phyloP scores from a whole-genome alignment of 2,888 invertebrate genomes.

The Drosophila barbarae region DNA sequence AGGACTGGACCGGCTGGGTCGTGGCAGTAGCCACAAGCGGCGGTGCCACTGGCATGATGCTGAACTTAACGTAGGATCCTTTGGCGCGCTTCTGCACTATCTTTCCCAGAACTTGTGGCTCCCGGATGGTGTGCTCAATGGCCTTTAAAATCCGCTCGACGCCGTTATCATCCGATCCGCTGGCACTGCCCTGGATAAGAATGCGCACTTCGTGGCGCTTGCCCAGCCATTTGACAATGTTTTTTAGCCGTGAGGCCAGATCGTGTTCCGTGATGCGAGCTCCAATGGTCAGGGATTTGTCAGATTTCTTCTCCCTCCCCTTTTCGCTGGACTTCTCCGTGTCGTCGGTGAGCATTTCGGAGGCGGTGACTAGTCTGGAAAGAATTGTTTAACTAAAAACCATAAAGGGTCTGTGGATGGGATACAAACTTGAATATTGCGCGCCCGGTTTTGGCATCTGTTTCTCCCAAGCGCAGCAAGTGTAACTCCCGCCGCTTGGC shows the following conservation, averaged over 20 bases:
- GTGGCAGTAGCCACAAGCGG: not conserved
- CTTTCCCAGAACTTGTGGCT: slow-evolving; percentile 80
- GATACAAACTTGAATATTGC: slow-evolving; percentile 83
- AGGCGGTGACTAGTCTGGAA: slow-evolving; percentile 83
- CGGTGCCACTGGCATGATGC: slow-evolving; percentile 81
- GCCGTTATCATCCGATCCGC: slow-evolving; percentile 54
- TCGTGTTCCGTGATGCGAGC: slow-evolving; percentile 85
- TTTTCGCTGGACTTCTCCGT: slow-evolving; percentile 40
- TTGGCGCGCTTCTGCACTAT: slow-evolving; percentile 84
- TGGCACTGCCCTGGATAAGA: slow-evolving; percentile 67
- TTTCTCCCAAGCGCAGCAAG: slow-evolving; percentile 85
- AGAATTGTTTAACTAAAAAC: not conserved
- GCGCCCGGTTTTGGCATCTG: slow-evolving; percentile 84
- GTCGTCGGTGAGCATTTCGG: slow-evolving; percentile 84
- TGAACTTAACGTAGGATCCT: slow-evolving; percentile 83
- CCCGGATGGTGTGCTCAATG: slow-evolving; percentile 81
- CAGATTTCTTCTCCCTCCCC: slow-evolving; percentile 80
- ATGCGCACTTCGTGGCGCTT: slow-evolving; percentile 84
- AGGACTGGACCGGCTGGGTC: slow-evolving; percentile 34
- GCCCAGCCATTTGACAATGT: slow-evolving; percentile 84
- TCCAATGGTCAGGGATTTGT: slow-evolving; percentile 84
- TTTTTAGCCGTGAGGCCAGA: slow-evolving; percentile 83
- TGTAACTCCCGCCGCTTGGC: slow-evolving; percentile 85
- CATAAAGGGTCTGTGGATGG: not conserved
- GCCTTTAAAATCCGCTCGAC: slow-evolving; percentile 82